Evolutionary conservation across 2,888 invertebrate genomes (phyloP), one percentile per base, ranked within the genome.

Genomic region (Strigamia crassipes): DNA sequence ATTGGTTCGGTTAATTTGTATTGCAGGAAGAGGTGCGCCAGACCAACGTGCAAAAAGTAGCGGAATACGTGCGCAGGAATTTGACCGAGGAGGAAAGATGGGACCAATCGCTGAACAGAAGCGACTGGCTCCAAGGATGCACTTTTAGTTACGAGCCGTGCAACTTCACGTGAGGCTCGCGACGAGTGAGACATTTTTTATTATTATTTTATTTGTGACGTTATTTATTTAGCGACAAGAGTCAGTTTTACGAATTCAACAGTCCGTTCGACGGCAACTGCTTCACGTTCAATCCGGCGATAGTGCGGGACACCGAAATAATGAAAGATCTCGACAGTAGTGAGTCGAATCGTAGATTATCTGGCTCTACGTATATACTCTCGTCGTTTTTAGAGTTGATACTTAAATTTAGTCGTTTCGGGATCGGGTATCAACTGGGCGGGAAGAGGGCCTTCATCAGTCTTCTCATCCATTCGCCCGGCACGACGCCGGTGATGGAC

Each of bases 211-310:
- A n/a, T n/a, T n/a, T n/a, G n/a, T n/a, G n/a, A n/a, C n/a, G n/a
- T n/a, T n/a, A n/a, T n/a, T n/a, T n/a, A n/a, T n/a, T n/a, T n/a
- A n/a, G 42, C 10, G 46, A 51, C 51, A 21, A 1, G 13, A 10
- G 13, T 51, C 9, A 21, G 15, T 73, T 80, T 51, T 31, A 80
- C n/a, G 21, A 51, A 51, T 80, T 80, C 27, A 80, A 80, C 23
- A 80, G 21, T 80, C 80, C 80, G 21, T 21, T 23, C 46, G 41
- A 46, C 21, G 80, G 80, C 46, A 80, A 80, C 27, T 80, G 80
- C 23, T 80, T 80, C 15, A 80, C 80, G 23, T 80, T 51, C 27
- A 80, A 80, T 31, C 51, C 42, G 8, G 80, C 42, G 8, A n/a
- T 80, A 21, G 21, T 1, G 9, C 15, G 2, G 1, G 21, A 13